phyloP scores from a whole-genome alignment of 64 coral and sea anemone genomes.

The Astreopora myriophthalma region DNA sequence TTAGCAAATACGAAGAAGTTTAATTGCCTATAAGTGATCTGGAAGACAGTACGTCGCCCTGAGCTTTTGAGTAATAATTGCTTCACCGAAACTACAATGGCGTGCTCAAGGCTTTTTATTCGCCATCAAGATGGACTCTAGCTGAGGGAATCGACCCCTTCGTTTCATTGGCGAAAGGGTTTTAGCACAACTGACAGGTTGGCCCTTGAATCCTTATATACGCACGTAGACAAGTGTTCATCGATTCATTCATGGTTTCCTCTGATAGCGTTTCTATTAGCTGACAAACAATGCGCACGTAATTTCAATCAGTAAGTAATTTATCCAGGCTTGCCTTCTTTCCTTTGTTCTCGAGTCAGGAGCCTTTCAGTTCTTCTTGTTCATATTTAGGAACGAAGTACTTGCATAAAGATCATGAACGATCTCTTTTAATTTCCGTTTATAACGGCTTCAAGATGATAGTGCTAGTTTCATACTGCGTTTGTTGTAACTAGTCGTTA shows the following conservation, averaged over 20 bases:
- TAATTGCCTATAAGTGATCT: slow-evolving; percentile 86
- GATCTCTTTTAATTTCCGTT: background rate
- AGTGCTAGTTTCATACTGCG: background rate
- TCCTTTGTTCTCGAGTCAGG: background rate
- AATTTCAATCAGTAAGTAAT: background rate
- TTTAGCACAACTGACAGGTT: background rate
- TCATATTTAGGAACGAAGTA: no score
- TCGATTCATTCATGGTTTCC: background rate
- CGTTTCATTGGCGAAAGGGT: background rate
- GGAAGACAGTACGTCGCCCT: slow-evolving; percentile 68
- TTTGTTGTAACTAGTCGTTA: background rate
- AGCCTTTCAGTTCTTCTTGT: no score
- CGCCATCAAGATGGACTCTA: background rate
- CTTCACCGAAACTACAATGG: background rate
- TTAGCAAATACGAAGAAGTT: slow-evolving; percentile 64
- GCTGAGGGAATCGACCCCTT: background rate
- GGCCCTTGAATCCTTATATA: background rate
- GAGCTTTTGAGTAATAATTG: slow-evolving; percentile 6
- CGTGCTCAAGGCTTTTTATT: background rate
- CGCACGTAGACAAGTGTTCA: background rate
- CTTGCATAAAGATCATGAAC: no score
- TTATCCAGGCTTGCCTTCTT: background rate
- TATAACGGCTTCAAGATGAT: background rate
- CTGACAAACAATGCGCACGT: background rate
- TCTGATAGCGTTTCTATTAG: background rate